These are phyloP conservation scores for Aegotheles bennettii DNA, from an alignment of 2,113 vertebrate species.

Conservation along the genomic window DNA sequence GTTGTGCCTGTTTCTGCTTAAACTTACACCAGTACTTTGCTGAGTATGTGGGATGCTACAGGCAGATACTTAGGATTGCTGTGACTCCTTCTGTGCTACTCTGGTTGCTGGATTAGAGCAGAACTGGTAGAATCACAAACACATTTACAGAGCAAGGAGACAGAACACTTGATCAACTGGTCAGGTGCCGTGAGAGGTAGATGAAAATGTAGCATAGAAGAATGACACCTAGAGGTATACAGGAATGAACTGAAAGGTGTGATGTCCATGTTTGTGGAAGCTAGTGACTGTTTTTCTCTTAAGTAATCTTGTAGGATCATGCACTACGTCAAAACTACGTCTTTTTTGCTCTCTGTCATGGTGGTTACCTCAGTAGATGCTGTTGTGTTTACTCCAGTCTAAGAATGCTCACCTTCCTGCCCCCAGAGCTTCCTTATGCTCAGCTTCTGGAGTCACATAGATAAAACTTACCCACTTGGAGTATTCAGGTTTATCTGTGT, in stretches of 20 bases:
- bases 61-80: neutral
- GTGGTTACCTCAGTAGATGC: neutral
- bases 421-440: neutral
- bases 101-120: neutral
- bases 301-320: neutral
- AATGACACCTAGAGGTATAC: neutral
- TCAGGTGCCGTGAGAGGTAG: neutral
- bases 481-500: neutral
- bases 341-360: neutral
- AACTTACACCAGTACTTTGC: neutral
- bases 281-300: neutral
- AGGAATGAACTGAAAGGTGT: neutral
- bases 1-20: neutral
- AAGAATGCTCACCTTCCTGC: neutral
- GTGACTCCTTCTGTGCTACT: neutral
- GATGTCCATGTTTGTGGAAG: neutral
- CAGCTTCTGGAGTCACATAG: neutral
- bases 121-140: neutral
- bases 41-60: neutral
- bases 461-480: neutral
- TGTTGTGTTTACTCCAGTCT: neutral
- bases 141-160: neutral
- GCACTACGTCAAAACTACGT: neutral
- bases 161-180: neutral
- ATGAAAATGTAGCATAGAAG: neutral